A percentile compares a stretch with the other conserved stretches of the same genome.
Conservation (phyloP, 2,888 invertebrate species). For the Chymomyza amoena region DNA sequence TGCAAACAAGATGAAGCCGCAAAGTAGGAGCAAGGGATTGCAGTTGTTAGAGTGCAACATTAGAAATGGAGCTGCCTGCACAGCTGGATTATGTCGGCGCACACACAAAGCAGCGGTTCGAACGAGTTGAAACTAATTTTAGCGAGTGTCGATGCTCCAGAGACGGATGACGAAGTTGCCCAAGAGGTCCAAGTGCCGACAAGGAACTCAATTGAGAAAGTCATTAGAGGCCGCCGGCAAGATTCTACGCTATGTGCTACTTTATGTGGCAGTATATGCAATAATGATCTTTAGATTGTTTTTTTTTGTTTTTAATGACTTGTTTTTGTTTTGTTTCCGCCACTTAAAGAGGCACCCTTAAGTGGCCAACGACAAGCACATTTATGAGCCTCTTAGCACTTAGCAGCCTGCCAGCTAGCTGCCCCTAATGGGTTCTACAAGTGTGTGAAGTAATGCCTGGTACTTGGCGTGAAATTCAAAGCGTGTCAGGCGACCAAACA, state of each 20-base stretch:
- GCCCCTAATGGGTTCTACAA: not conserved
- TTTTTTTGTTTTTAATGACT: constrained; percentile 46
- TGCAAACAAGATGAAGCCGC: not conserved
- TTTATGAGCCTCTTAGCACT: constrained; percentile 17
- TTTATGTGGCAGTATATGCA: not conserved
- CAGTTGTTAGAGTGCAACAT: not conserved
- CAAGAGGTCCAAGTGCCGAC: constrained; percentile 24
- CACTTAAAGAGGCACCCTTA: constrained; percentile 32
- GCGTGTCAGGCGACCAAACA: constrained; percentile 11
- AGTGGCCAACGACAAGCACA: constrained; percentile 45
- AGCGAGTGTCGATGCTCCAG: constrained; percentile 14
- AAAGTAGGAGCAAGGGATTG: not conserved
- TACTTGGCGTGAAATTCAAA: not conserved
- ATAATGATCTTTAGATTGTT: not conserved
- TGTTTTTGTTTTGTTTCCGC: constrained; percentile 71
- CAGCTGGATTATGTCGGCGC: constrained; percentile 39
- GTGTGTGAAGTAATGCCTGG: not conserved
- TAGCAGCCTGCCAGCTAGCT: not conserved
- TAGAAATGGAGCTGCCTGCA: not conserved
- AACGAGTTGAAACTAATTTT: constrained; percentile 42
- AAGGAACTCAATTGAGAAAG: constrained; percentile 51
- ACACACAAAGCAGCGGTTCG: not conserved
- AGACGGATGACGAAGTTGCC: constrained; percentile 23
- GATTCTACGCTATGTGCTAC: constrained; percentile 6
- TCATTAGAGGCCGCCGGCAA: constrained; percentile 31